phyloP scores from a whole-genome alignment of 1,140 invertebrate species.

The Pseudomyrmex gracilis region DNA sequence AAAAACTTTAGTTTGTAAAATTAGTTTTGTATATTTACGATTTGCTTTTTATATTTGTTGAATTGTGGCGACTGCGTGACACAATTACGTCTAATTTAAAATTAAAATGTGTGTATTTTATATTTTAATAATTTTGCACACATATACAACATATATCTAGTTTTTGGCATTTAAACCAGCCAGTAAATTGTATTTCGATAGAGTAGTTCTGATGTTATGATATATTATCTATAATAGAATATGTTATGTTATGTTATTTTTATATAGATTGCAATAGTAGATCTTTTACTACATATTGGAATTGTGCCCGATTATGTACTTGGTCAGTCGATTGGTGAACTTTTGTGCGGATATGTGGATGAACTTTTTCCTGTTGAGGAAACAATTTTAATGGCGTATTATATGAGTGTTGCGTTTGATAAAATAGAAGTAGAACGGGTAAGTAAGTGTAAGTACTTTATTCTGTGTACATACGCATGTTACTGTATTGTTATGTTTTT shows the following conservation, averaged over 20 bases:
- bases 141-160: too few species aligned
- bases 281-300: slow-evolving; percentile 28
- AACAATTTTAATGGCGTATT: slow-evolving; percentile 30
- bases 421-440: slow-evolving; percentile 72
- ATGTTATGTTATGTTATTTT: background rate
- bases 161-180: too few species aligned
- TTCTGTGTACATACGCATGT: too few species aligned
- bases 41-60: too few species aligned
- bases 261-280: slow-evolving; percentile 34
- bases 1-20: background rate
- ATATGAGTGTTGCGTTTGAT: background rate
- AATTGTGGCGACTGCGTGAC: too few species aligned
- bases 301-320: slow-evolving; percentile 34
- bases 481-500: too few species aligned
- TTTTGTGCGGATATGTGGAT: slow-evolving; percentile 31
- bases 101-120: background rate
- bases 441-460: too few species aligned
- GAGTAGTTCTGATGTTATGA: too few species aligned
- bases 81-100: too few species aligned
- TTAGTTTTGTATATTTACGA: background rate
- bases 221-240: background rate
- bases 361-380: slow-evolving; percentile 12
- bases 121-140: background rate
- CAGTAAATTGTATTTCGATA: too few species aligned
- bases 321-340: slow-evolving; percentile 41